A percentile compares a stretch with the other conserved stretches of the same genome.
Conservation (phyloP, 2,888 invertebrate species). For the Phrixothrix hirtus region DNA sequence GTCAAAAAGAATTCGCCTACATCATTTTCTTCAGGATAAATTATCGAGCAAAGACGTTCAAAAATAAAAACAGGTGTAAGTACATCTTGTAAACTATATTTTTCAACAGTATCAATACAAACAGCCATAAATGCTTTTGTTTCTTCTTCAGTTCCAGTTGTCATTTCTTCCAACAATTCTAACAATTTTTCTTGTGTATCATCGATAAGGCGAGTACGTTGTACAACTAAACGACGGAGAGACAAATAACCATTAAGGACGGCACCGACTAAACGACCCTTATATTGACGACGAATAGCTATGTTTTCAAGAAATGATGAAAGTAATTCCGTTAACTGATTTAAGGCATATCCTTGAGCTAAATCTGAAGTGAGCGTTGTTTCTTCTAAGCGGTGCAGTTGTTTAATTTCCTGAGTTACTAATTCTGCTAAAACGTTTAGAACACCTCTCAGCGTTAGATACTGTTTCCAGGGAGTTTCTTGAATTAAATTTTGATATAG, state of each 20-base stretch:
- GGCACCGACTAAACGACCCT: conserved; percentile 84
- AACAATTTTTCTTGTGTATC: conserved; percentile 94
- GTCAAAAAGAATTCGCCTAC: conserved; percentile 95
- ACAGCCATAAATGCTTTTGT: conserved; percentile 97
- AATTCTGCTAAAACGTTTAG: conserved; percentile 82
- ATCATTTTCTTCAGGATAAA: conserved; percentile 96
- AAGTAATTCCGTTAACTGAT: conserved; percentile 85
- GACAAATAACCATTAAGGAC: conserved; percentile 94
- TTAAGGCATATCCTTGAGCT: conserved; percentile 89
- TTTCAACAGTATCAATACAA: conserved; percentile 93
- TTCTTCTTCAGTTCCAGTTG: conserved; percentile 91
- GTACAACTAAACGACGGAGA: conserved; percentile 86
- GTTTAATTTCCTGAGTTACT: conserved; percentile 85
- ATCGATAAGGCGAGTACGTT: conserved; percentile 91
- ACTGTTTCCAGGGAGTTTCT: conserved; percentile 91
- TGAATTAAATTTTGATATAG: conserved; percentile 85
- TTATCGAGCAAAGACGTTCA: conserved; percentile 94
- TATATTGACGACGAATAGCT: conserved; percentile 86
- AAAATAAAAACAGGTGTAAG: conserved; percentile 97
- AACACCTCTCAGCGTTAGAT: conserved; percentile 85
- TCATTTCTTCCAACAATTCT: conserved; percentile 93
- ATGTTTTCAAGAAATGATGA: conserved; percentile 87
- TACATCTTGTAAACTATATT: conserved; percentile 87
- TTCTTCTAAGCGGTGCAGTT: conserved; percentile 86
- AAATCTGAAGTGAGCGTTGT: conserved; percentile 92